A percentile compares a stretch with the other conserved stretches of the same genome.
Evolutionary conservation across 2,797 vertebrate genomes (phyloP).

Genomic region (Anolis apletophallus): DNA sequence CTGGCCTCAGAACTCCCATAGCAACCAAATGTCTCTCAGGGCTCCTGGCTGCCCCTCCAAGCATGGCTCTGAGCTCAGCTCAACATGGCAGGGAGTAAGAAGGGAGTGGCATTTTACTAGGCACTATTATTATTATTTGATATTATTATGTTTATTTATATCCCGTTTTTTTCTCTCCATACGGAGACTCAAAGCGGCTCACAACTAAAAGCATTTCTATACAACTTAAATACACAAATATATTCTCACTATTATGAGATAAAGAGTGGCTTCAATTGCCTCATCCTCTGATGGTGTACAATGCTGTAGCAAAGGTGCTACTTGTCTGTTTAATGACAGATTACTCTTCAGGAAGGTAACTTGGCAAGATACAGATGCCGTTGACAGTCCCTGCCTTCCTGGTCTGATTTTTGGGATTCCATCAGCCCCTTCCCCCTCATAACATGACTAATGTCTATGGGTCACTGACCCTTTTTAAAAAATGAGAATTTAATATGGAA

Average conservation of each 20-base stretch:
- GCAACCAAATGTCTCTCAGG: slow-evolving; percentile 45
- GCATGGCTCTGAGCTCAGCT: background rate
- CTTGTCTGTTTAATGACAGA: background rate
- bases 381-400: background rate
- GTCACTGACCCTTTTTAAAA: background rate
- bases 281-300: background rate
- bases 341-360: background rate
- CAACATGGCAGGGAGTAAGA: background rate
- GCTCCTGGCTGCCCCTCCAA: slow-evolving; percentile 10
- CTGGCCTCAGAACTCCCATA: slow-evolving; percentile 29
- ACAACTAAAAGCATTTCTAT: no score
- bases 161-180: no score
- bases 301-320: no score
- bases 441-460: background rate
- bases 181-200: no score
- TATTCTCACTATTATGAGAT: background rate
- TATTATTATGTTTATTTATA: no score
- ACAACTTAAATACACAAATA: no score
- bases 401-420: background rate
- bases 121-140: no score
- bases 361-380: background rate
- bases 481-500: no score
- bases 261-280: background rate
- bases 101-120: background rate
- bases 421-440: background rate